Evolutionary conservation across 2,888 invertebrate species (phyloP), one percentile per base, ranked within the genome.

Genomic region (Agrochola lota): DNA sequence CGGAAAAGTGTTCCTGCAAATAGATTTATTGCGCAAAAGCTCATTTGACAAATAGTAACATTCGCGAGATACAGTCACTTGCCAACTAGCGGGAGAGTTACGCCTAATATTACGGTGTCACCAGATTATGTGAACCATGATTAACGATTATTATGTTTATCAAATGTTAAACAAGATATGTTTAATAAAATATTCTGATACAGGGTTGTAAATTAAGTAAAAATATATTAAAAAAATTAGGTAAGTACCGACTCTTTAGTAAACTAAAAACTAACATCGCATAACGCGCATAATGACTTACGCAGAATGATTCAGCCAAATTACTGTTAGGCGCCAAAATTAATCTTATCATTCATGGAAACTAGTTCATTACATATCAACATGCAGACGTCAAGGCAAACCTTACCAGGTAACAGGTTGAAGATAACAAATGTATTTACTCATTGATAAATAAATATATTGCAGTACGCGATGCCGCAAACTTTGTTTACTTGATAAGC

Each of bases 331-430:
- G 94, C 94, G 94, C 93, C 94, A 92, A 93, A 93, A 90, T 84
- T 92, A 91, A 93, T 93, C 93, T 94, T 94, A 94, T 94, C 94
- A 90, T 86, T 85, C 86, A 90, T 92, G 92, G 91, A 92, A 94
- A 94, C 93, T 94, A 92, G 94, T 93, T 92, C 93, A 92, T 90
- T 89, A 85, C 90, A 89, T 89, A 88, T 87, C 87, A 84, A 87
- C 88, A 86, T 85, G 88, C 87, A 89, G 80, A 90, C 92, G 91
- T 91, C 91, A 91, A 88, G 90, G 88, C 90, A 78, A 86, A 78
- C 85, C 87, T 88, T 89, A 89, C 88, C 87, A 90, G 91, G 93
- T 93, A 93, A 90, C 91, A 90, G 88, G 88, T 87, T 79, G 86
- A 80, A 83, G 92, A 92, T 93, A 92, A 91, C 74, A 85, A 80